phyloP scores from a whole-genome alignment of 2,113 vertebrate species.

The Pseudopipra pipra region DNA sequence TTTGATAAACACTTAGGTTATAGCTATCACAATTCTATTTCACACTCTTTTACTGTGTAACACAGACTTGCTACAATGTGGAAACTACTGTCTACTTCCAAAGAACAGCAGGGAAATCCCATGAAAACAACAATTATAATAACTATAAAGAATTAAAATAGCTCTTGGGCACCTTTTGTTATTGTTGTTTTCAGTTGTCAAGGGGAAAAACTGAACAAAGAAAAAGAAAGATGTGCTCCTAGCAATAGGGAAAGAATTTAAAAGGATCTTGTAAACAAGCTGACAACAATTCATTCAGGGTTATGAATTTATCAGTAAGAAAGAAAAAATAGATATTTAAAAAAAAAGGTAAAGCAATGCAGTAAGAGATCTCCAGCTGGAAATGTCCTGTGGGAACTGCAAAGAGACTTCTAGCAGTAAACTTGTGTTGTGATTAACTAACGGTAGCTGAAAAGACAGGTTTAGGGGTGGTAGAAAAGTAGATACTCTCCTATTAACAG shows the following conservation, averaged over 20 bases:
- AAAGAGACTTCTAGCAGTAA: background rate
- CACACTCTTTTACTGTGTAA: background rate
- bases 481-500: background rate
- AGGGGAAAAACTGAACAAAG: constrained; percentile 4
- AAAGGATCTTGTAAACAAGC: background rate
- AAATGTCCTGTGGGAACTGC: background rate
- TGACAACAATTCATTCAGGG: background rate
- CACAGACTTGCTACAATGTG: background rate
- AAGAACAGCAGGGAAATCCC: constrained; percentile 46
- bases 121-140: constrained; percentile 19
- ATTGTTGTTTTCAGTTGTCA: background rate
- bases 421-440: background rate
- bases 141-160: constrained; percentile 4
- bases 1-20: background rate
- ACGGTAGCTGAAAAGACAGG: background rate
- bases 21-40: background rate
- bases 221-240: background rate
- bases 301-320: background rate
- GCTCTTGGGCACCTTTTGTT: constrained; percentile 2
- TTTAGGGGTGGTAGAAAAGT: background rate
- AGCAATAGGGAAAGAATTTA: background rate
- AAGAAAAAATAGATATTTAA: too few relatives aligned
- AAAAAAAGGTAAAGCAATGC: background rate
- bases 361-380: background rate
- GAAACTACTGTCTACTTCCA: background rate